Conservation (phyloP, 1,140 invertebrate genomes). For the Drosophila burlai region DNA sequence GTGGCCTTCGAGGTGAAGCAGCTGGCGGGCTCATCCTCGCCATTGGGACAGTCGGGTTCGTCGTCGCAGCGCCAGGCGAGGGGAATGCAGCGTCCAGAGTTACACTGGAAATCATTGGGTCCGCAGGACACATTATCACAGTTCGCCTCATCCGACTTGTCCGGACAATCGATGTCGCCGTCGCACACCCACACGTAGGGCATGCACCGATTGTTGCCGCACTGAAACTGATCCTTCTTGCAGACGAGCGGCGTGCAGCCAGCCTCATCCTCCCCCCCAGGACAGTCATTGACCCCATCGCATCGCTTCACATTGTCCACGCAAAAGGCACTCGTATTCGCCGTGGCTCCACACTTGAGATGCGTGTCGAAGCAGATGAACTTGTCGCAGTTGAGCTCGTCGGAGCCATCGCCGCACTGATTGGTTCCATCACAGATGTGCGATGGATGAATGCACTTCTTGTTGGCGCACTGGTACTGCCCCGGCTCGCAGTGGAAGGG, state of each 20-base stretch:
- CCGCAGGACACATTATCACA: constrained; percentile 87
- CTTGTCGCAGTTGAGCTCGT: constrained; percentile 89
- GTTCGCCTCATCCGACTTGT: constrained; percentile 89
- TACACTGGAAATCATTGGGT: constrained; percentile 86
- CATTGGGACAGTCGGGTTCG: constrained; percentile 89
- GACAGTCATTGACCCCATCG: constrained; percentile 88
- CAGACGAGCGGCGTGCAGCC: constrained; percentile 86
- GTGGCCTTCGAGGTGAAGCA: constrained; percentile 87
- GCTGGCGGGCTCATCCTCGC: constrained; percentile 89
- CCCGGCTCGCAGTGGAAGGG: constrained; percentile 91
- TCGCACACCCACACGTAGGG: constrained; percentile 93
- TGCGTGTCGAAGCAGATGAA: constrained; percentile 80
- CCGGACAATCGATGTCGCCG: constrained; percentile 90
- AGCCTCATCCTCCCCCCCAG: constrained; percentile 88
- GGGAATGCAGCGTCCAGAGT: constrained; percentile 91
- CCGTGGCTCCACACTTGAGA: constrained; percentile 72
- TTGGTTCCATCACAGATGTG: constrained; percentile 89
- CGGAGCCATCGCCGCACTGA: constrained; percentile 88
- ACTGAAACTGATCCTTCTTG: constrained; percentile 90
- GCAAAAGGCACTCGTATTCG: constrained; percentile 75
- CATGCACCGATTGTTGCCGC: constrained; percentile 90
- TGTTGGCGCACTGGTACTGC: constrained; percentile 91
- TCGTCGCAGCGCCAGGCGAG: constrained; percentile 93
- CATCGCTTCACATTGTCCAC: constrained; percentile 76
- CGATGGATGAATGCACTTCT: constrained; percentile 88